A percentile compares a stretch with the other conserved stretches of the same genome.
phyloP scores from a whole-genome alignment of 2,797 vertebrate genomes.

The Heterohyrax brucei region DNA sequence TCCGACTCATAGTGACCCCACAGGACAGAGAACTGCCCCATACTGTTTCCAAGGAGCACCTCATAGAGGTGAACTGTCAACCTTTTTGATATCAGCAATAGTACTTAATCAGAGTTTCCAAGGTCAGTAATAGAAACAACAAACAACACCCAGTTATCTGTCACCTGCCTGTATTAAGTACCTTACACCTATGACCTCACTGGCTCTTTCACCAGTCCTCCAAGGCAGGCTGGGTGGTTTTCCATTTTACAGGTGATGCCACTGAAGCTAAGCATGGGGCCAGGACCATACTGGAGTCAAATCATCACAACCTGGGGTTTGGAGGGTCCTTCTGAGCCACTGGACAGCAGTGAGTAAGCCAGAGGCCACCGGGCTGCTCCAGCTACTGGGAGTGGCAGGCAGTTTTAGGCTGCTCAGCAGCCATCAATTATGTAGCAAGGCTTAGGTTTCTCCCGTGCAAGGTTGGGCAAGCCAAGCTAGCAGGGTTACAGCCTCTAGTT shows the following conservation, averaged over 20 bases:
- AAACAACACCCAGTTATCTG: too few species aligned
- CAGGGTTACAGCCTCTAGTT: background rate
- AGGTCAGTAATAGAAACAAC: background rate
- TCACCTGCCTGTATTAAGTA: background rate
- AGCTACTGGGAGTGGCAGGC: rapidly evolving
- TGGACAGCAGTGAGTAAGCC: background rate
- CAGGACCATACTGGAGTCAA: background rate
- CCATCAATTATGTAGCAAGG: conserved; percentile 91
- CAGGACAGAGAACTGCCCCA: too few species aligned
- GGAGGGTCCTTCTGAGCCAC: background rate
- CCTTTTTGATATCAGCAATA: too few species aligned
- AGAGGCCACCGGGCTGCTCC: background rate
- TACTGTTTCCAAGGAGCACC: too few species aligned
- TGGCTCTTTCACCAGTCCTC: background rate
- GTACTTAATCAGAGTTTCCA: background rate
- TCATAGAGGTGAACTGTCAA: too few species aligned
- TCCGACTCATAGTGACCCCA: too few species aligned
- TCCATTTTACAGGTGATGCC: background rate
- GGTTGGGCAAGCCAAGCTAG: background rate
- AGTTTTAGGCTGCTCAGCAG: conserved; percentile 27
- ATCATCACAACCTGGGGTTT: background rate
- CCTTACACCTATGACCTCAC: background rate
- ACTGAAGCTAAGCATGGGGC: background rate
- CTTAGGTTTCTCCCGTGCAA: conserved; percentile 84
- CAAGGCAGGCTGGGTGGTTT: background rate